Base-by-base conservation (phyloP, 2,113 vertebrate species). In the Notiomystis cincta region DNA sequence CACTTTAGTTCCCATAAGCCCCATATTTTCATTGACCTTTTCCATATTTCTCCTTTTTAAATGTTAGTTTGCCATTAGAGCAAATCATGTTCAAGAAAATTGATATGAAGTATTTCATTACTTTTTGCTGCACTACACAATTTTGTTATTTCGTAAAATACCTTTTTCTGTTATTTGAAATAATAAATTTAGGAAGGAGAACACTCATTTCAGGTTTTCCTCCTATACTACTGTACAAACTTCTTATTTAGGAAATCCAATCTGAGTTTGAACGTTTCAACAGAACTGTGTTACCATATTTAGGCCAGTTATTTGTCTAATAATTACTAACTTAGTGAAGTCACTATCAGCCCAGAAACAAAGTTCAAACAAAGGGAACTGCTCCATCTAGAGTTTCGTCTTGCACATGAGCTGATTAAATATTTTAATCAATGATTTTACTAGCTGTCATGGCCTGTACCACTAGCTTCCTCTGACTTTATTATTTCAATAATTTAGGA, bases 361-460 rank as follows among this genome's bases (percentile, higher is more conserved):
- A 96, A 96, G 85, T 92, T 96, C 94, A 97, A 87, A 96, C 54
- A 95, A 92, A 97, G 97, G 65, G 93, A 98, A 98, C 77, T 98
- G 96, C 97, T 98, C 97, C 97, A 98, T 98, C 98, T 98, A 98
- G 96, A 98, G 98, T 98, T 96, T 54, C 38, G 4, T 94, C 66
- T 88, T 96, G 85, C 76, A 92, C 73, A 85, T 78, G 96, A 94
- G 31, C 22, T 88, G 92, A 89, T 86, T 95, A 96, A 91, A 65
- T 89, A 84, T 81, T 95, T 89, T 64, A 90, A 73, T 93, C 47
- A 80, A 64, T 80, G 10, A 73, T 82, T 91, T 90, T 66, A 33
- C 23, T 67, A 21, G 2, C n/a, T 93, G 21, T 79, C 37, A 65
- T 44, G 37, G 9, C 33, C 30, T 10, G 2, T 40, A 67, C 10